A percentile compares a stretch with the other conserved stretches of the same genome.
Evolutionary conservation across 2,113 vertebrate species (phyloP).

Genomic region (Argyrosomus japonicus): DNA sequence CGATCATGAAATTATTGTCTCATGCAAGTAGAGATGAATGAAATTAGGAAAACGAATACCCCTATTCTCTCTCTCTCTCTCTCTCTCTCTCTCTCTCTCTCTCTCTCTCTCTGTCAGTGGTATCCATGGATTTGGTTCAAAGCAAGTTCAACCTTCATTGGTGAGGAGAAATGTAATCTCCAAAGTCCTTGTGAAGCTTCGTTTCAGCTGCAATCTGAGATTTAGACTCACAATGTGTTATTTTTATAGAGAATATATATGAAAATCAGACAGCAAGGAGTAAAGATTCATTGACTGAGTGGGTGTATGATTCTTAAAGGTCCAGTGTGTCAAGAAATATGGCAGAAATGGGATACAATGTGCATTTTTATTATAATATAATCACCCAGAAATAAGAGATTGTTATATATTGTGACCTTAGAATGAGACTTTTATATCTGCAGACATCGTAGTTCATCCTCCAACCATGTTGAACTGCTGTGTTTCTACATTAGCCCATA

Average conservation of each 20-base stretch:
- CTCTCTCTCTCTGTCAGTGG: not conserved
- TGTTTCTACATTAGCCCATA: too few relatives aligned
- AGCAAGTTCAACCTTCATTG: not conserved
- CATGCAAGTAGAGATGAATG: not conserved
- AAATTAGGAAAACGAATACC: not conserved
- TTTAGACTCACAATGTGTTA: not conserved
- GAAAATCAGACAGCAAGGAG: not conserved
- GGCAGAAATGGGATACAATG: too few relatives aligned
- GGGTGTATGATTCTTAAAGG: too few relatives aligned
- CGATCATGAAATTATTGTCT: slow-evolving; percentile 24
- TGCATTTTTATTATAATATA: too few relatives aligned
- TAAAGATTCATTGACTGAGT: not conserved
- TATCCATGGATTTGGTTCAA: not conserved
- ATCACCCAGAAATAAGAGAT: too few relatives aligned
- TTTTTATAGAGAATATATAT: not conserved
- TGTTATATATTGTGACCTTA: too few relatives aligned
- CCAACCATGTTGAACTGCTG: too few relatives aligned
- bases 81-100: not conserved
- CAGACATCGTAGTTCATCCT: too few relatives aligned
- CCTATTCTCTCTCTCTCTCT: not conserved
- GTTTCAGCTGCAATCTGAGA: not conserved
- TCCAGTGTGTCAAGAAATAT: too few relatives aligned
- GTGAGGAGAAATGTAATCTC: not conserved
- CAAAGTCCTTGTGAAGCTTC: not conserved
- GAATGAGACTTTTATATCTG: too few relatives aligned